A percentile compares a stretch with the other conserved stretches of the same genome.
phyloP scores from a whole-genome alignment of 1,140 invertebrate species.

The Aphelenchoides fujianensis region DNA sequence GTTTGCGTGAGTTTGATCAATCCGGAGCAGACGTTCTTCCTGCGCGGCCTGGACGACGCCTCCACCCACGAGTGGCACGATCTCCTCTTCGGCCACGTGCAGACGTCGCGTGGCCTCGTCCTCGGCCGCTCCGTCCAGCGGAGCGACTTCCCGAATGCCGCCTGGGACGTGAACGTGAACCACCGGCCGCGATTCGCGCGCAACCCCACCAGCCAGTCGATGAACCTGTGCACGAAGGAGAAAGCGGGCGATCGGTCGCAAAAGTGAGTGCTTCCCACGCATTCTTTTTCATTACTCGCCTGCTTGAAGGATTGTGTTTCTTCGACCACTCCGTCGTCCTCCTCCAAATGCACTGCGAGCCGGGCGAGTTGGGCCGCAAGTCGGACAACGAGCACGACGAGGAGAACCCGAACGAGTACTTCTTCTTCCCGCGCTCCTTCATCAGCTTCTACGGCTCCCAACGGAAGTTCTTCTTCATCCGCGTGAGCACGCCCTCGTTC shows the following conservation, averaged over 20 bases:
- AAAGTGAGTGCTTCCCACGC: too few species aligned
- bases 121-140: not conserved
- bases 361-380: not conserved
- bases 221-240: not conserved
- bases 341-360: slow-evolving; percentile 8
- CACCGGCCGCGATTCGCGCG: not conserved
- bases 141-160: not conserved
- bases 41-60: not conserved
- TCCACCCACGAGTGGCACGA: not conserved
- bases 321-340: not conserved
- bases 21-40: slow-evolving; percentile 1
- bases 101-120: not conserved
- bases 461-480: not conserved
- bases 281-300: too few species aligned
- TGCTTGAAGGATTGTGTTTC: slow-evolving; percentile 2
- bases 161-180: not conserved
- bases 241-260: not conserved
- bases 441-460: slow-evolving; percentile 7
- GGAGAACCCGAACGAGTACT: not conserved
- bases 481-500: not conserved
- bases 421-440: slow-evolving; percentile 10
- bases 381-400: not conserved
- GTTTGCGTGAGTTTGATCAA: slow-evolving; percentile 3
- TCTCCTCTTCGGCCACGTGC: not conserved
- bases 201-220: not conserved